Conservation (phyloP, 2,797 vertebrate species). For the Gymnoscopelus microlampas region DNA sequence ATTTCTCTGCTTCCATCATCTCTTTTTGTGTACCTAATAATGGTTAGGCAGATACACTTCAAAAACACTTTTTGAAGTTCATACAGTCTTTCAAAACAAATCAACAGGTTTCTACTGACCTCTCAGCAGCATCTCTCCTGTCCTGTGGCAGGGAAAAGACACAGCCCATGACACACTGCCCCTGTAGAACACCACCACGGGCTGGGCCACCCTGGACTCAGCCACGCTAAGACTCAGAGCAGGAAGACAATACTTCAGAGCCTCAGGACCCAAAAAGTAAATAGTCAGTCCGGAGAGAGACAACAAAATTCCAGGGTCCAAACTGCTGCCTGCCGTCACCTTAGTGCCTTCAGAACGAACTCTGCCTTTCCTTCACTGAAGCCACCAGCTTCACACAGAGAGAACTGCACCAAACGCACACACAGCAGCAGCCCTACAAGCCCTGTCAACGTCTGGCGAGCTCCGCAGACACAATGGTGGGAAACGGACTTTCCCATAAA, state of each 20-base stretch:
- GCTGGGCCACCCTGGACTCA: conserved; percentile 56
- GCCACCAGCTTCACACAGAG: conserved; percentile 35
- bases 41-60: not conserved
- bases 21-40: not conserved
- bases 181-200: conserved; percentile 57
- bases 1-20: too few species aligned
- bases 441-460: conserved; percentile 87
- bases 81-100: conserved; percentile 21
- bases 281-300: conserved; percentile 36
- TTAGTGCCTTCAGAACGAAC: conserved; percentile 54
- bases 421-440: conserved; percentile 50
- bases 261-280: conserved; percentile 31
- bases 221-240: conserved; percentile 59
- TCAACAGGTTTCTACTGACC: conserved; percentile 81
- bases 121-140: conserved; percentile 77
- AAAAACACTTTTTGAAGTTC: not conserved
- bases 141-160: conserved; percentile 87
- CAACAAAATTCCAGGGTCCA: conserved; percentile 30
- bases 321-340: conserved; percentile 54
- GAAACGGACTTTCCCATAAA: conserved; percentile 89
- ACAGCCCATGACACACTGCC: conserved; percentile 87
- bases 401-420: conserved; percentile 26
- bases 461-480: conserved; percentile 80
- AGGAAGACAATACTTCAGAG: conserved; percentile 45
- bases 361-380: conserved; percentile 66